phyloP scores from a whole-genome alignment of 2,797 vertebrate species.

The Crypturellus tataupa region DNA sequence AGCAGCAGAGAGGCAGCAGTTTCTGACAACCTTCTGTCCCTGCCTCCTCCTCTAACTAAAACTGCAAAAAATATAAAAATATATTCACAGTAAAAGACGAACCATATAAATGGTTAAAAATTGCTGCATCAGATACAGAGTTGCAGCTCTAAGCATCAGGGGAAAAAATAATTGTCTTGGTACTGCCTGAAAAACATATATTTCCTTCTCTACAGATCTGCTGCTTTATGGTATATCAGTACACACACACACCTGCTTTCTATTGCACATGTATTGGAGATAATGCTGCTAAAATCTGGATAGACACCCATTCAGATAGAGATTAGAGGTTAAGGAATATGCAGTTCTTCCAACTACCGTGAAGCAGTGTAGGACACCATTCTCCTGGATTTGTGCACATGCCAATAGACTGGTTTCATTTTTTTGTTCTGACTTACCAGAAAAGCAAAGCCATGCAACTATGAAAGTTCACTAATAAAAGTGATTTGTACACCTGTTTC shows the following conservation, averaged over 20 bases:
- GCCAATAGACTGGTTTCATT: fast-evolving
- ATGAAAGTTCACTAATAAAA: fast-evolving
- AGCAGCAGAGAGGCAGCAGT: no score
- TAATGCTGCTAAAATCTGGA: not conserved
- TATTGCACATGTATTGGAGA: not conserved
- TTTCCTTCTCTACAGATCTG: not conserved
- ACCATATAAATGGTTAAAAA: no score
- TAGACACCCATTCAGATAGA: fast-evolving
- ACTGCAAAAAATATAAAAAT: no score
- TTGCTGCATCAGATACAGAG: not conserved
- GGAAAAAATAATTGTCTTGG: not conserved
- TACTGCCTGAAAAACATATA: not conserved
- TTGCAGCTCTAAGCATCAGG: not conserved
- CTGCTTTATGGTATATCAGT: not conserved
- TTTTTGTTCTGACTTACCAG: not conserved
- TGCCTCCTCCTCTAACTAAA: no score
- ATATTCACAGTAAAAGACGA: no score
- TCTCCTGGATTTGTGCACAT: not conserved
- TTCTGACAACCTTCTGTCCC: no score
- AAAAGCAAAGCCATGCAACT: not conserved
- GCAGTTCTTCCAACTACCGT: not conserved
- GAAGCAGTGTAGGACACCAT: fast-evolving
- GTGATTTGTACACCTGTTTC: not conserved
- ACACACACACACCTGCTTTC: not conserved
- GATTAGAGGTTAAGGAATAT: not conserved